These are phyloP conservation scores for Sebastes oblongus DNA, from an alignment of 2,797 vertebrate genomes.

Conservation along the genomic window DNA sequence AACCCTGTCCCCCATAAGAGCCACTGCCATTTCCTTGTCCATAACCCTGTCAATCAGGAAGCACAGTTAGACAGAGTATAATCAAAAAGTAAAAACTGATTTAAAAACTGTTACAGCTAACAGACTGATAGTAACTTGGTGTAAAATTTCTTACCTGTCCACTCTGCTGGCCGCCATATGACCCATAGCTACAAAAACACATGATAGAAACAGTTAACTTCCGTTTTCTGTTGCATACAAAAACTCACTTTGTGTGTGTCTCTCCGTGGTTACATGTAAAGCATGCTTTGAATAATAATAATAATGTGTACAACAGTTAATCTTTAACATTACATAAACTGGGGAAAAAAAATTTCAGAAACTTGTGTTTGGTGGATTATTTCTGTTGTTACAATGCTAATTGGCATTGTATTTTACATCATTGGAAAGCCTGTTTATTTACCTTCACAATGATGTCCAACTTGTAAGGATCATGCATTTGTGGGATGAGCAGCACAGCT, in stretches of 20 bases:
- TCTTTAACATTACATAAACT: background rate
- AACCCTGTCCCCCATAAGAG: slow-evolving; percentile 74
- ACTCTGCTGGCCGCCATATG: slow-evolving; percentile 74
- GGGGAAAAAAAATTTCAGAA: fast-evolving
- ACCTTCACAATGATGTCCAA: no score
- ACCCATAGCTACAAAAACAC: slow-evolving; percentile 74
- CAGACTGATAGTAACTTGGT: fast-evolving
- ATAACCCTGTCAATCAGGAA: slow-evolving; percentile 61
- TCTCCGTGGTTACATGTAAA: background rate
- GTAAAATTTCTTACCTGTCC: slow-evolving; percentile 72
- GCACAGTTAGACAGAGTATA: background rate
- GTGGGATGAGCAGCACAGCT: no score
- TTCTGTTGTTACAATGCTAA: no score
- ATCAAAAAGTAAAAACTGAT: background rate
- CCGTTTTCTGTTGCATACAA: background rate
- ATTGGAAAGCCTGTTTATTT: no score
- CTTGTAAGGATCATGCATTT: no score
- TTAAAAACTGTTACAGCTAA: fast-evolving
- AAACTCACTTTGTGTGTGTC: background rate
- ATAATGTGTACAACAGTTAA: fast-evolving
- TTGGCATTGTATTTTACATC: no score
- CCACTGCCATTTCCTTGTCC: slow-evolving; percentile 79
- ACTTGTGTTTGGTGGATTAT: no score
- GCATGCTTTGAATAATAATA: background rate
- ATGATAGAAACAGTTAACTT: background rate